phyloP scores from a whole-genome alignment of 2,797 vertebrate species.

The Phrynocephalus forsythii region DNA sequence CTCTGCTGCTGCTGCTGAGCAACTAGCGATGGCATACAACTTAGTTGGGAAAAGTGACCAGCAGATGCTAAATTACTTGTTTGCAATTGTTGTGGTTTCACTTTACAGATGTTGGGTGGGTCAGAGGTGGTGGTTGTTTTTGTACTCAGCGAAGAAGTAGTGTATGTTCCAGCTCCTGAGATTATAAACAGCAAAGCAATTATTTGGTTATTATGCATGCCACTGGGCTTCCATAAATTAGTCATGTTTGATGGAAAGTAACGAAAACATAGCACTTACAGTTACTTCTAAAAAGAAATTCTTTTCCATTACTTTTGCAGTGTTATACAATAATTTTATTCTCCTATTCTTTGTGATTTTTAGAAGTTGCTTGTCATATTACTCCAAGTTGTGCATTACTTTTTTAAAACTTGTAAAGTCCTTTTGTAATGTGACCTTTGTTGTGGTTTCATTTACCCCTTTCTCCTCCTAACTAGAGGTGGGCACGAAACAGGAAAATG shows the following conservation, averaged over 20 bases:
- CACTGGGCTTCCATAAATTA: neutral
- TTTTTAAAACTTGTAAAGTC: too few relatives aligned
- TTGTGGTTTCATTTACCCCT: too few relatives aligned
- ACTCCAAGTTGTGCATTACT: too few relatives aligned
- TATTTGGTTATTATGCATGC: neutral
- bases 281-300: too few relatives aligned
- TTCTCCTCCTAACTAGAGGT: too few relatives aligned
- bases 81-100: conserved; percentile 97
- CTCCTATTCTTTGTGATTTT: too few relatives aligned
- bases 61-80: conserved; percentile 87
- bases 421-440: too few relatives aligned
- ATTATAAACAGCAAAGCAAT: conserved; percentile 22
- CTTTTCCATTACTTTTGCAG: too few relatives aligned
- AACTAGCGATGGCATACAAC: conserved; percentile 93
- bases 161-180: conserved; percentile 93
- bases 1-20: conserved; percentile 93
- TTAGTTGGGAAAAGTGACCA: conserved; percentile 92
- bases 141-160: conserved; percentile 95
- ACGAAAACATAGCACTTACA: too few relatives aligned
- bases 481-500: too few relatives aligned
- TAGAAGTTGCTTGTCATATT: too few relatives aligned
- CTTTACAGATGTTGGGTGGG: conserved; percentile 98
- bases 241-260: neutral
- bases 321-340: too few relatives aligned
- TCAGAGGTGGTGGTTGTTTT: conserved; percentile 96